Base-by-base conservation (phyloP, 2,888 invertebrate genomes). In the Tricholauxania praeusta region DNA sequence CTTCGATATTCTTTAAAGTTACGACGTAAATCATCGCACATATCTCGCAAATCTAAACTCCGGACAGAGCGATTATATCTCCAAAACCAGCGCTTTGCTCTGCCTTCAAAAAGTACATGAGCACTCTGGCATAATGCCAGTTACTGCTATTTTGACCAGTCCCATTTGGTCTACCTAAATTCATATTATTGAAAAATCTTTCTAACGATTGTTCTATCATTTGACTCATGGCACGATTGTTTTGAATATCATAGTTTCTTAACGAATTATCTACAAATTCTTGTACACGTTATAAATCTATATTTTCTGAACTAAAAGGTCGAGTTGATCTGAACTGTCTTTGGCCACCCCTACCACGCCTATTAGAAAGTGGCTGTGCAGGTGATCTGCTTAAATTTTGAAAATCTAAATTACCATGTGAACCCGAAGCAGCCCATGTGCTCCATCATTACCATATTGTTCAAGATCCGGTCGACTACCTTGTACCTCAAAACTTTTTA, bases 1-100 rank as follows among this genome's bases (percentile, higher is more conserved):
- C n/a, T n/a, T n/a, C n/a, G n/a, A n/a, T n/a, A n/a, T n/a, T n/a
- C n/a, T n/a, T n/a, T n/a, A n/a, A n/a, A n/a, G n/a, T n/a, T n/a
- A n/a, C n/a, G n/a, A n/a, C n/a, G 7, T 15, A 69, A 51, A 14
- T 59, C 49, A 10, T 17, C 22, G 15, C 69, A 49, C 1, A 69
- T 19, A 28, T 32, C 28, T 12, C 3, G 5, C 69, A 59, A 69
- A 14, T 49, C 22, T 48, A 69, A 19, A n/a, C 12, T 12, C 1
- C 22, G 14, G 15, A 53, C 48, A 5, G 55, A 57, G 15, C 48
- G 65, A 28, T 65, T 64, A 49, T 55, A 59, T 12, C 71, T 39
- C 71, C 71, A 71, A 39, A 64, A 64, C 71, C 71, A 71, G 47
- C 28, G 19, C 19, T 71, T 52, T n/a, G 65, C 65, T 48, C 49